phyloP scores from a whole-genome alignment of 2,888 invertebrate genomes.

The Andrena bicolor region DNA sequence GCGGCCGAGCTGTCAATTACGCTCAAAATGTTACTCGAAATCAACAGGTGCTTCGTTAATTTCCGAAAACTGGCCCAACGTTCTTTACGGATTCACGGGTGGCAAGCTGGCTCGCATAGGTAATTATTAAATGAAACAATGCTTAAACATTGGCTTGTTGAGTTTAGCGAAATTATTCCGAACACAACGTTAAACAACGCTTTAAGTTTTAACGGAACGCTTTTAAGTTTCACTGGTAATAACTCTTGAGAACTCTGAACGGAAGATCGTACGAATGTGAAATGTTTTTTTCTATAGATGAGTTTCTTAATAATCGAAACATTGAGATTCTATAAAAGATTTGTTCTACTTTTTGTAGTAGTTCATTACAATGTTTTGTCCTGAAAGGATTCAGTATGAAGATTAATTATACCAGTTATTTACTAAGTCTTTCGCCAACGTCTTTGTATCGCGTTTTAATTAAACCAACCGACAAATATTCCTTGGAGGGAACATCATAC shows the following conservation, averaged over 20 bases:
- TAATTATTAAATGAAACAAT: slow-evolving; percentile 28
- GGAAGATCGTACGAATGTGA: too few relatives aligned
- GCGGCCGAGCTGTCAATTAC: background rate
- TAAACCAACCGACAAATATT: slow-evolving; percentile 9
- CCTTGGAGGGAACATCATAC: background rate
- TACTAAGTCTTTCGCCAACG: background rate
- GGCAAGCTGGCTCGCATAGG: background rate
- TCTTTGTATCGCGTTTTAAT: background rate
- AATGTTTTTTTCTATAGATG: too few relatives aligned
- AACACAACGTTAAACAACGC: background rate
- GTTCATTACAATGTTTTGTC: too few relatives aligned
- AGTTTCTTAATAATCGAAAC: too few relatives aligned
- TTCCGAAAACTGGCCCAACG: slow-evolving; percentile 20
- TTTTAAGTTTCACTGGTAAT: too few relatives aligned
- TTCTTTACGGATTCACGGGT: background rate
- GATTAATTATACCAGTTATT: background rate
- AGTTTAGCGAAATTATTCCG: background rate
- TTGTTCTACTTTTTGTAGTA: too few relatives aligned
- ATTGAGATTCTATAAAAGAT: too few relatives aligned
- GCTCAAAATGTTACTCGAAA: slow-evolving; percentile 17
- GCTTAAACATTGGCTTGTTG: slow-evolving; percentile 1
- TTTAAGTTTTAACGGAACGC: background rate
- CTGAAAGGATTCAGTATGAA: background rate
- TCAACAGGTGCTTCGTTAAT: slow-evolving; percentile 53
- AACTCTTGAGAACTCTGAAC: too few relatives aligned